Evolutionary conservation across 2,797 vertebrate genomes (phyloP).

Genomic region (Galago senegalensis): DNA sequence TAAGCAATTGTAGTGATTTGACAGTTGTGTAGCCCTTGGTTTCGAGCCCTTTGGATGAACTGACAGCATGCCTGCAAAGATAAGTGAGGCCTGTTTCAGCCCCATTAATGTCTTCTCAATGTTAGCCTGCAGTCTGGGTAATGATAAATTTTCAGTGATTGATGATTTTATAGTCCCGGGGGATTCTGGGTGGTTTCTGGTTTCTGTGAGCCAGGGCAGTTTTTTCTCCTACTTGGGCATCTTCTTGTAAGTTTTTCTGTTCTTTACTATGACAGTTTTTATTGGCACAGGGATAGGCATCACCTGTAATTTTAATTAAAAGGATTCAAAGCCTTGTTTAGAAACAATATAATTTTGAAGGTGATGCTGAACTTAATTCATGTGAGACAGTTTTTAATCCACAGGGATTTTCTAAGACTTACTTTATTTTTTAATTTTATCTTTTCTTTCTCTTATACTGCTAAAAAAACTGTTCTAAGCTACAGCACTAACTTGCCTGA

Average conservation of each 20-base stretch:
- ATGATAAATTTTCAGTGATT: slow-evolving; percentile 93
- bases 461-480: slow-evolving; percentile 3
- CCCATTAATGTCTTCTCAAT: slow-evolving; percentile 87
- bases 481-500: not conserved
- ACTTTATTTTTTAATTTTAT: slow-evolving; percentile 7
- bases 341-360: slow-evolving; percentile 42
- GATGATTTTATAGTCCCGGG: slow-evolving; percentile 90
- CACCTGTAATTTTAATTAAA: slow-evolving; percentile 54
- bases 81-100: slow-evolving; percentile 85
- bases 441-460: not conserved
- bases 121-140: slow-evolving; percentile 89
- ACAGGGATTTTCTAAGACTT: slow-evolving; percentile 27
- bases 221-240: slow-evolving; percentile 72
- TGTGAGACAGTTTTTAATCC: slow-evolving; percentile 15
- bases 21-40: slow-evolving; percentile 90
- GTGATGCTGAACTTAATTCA: not conserved
- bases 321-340: slow-evolving; percentile 58
- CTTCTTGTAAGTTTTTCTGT: slow-evolving; percentile 65
- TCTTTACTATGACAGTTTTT: slow-evolving; percentile 47
- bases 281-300: slow-evolving; percentile 38
- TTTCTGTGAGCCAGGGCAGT: slow-evolving; percentile 80
- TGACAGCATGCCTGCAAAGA: slow-evolving; percentile 90
- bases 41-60: slow-evolving; percentile 87
- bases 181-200: slow-evolving; percentile 82
- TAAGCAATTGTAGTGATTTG: slow-evolving; percentile 87